A percentile compares a stretch with the other conserved stretches of the same genome.
These are phyloP conservation scores for Scaptomyza tumidula DNA, from an alignment of 2,888 invertebrate species.

Conservation along the genomic window DNA sequence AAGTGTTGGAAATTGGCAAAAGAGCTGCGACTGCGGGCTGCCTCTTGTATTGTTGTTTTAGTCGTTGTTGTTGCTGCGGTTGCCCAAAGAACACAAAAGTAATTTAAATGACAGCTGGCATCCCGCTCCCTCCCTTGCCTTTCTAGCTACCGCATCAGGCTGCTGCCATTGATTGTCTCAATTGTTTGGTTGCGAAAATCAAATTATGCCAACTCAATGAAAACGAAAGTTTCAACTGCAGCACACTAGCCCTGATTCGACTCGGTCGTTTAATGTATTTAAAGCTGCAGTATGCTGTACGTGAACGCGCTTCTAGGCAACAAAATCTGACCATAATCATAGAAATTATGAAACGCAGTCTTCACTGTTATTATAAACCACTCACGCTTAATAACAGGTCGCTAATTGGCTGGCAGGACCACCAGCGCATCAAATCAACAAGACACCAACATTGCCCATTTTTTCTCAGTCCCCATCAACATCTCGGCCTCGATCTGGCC, in stretches of 20 bases:
- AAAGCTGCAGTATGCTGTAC: neutral
- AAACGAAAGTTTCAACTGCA: constrained; percentile 57
- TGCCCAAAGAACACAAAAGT: constrained; percentile 64
- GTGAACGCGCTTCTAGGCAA: neutral
- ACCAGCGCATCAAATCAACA: constrained; percentile 69
- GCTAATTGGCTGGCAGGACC: constrained; percentile 78
- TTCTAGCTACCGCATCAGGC: constrained; percentile 14
- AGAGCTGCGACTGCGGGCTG: constrained; percentile 45
- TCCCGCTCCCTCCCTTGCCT: constrained; percentile 1
- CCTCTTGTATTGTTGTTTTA: constrained; percentile 2
- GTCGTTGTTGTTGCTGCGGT: constrained; percentile 15
- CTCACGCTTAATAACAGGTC: constrained; percentile 76
- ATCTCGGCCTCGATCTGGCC: constrained; percentile 7
- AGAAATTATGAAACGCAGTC: constrained; percentile 56
- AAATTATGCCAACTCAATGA: constrained; percentile 52
- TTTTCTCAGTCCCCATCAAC: constrained; percentile 12
- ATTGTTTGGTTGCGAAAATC: constrained; percentile 63
- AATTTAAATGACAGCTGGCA: constrained; percentile 64
- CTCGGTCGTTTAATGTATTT: neutral
- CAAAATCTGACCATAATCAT: constrained; percentile 46
- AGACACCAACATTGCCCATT: constrained; percentile 16
- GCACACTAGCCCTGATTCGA: neutral
- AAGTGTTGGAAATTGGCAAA: constrained; percentile 72
- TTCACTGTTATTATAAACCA: constrained; percentile 71
- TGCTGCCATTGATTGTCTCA: constrained; percentile 64